Base-by-base conservation (phyloP, 2,888 invertebrate species). In the Hipparchia sbordonii region DNA sequence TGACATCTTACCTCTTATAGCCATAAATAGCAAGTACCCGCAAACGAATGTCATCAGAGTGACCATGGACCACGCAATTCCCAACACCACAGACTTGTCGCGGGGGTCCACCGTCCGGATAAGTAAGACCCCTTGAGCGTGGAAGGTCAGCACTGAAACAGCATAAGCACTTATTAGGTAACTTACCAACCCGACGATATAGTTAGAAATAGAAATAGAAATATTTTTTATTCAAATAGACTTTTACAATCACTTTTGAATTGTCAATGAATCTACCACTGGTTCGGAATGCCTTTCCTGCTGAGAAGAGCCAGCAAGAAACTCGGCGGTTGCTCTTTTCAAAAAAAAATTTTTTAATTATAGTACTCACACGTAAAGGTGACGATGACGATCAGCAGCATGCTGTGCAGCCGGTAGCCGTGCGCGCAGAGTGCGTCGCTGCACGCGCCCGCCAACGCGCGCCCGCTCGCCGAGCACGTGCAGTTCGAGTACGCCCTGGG, bases 21-120 rank as follows among this genome's bases (percentile, higher is more conserved):
- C 63, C 0, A 48, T 8, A 33, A 73, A 75, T 5, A 72, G 8
- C 23, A 72, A 56, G 39, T 72, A 59, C 1, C 79, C 80, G 45
- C 74, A 72, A 2, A 80, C 76, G 59, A 80, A 82, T 0, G 81
- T 71, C 46, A 80, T 23, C 3, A 79, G 8, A 0, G 81, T 75
- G 0, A 81, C 72, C 6, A 78, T 62, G 1, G 82, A 72, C 59
- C 77, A 75, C 23, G 77, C 23, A 33, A 82, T 8, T 0, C 83
- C 83, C 52, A 83, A 73, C 39, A 74, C 79, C 5, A 79, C 73
- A 2, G 80, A 74, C 66, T 77, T 79, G 76, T 84, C 82, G 1
- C 79, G 78, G 0, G 75, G 74, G 66, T 81, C 79, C 67, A 80
- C 81, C 2, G 73, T 54, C 39, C 79, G 79, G 23, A 83, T 63